Base-by-base conservation (phyloP, 2,888 invertebrate genomes). In the Eristalis tenax region DNA sequence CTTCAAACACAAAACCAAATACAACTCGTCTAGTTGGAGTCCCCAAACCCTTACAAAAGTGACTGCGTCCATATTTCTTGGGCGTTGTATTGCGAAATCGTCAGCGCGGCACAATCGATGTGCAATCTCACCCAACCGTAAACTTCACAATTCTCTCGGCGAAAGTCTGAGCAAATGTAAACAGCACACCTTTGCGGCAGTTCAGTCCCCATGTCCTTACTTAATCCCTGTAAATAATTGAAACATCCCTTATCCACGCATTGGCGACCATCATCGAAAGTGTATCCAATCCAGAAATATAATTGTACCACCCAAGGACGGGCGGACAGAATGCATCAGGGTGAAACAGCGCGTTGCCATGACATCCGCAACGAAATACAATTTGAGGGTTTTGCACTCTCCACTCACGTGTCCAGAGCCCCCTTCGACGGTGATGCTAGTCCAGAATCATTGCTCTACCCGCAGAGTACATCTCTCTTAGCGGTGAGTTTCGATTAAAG, bases 401-500 rank as follows among this genome's bases (percentile, higher is more conserved):
- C 18, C 50, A 50, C 5, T 18, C 64, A 50, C 74, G 74, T 75
- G 74, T 26, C 74, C 38, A 43, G 10, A 28, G 23, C 8, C 68
- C 50, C 15, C 23, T 28, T 22, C 22, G 57, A 22, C 59, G 4
- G 32, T 4, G 18, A 22, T 23, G 50, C 15, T 22, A 10, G 38
- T 35, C 57, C 3, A 59, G 59, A 40, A 38, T 40, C 57, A 75
- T 66, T 66, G 28, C 38, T 66, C 66, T 23, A 65, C 35, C 32
- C 26, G 26, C 59, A 38, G 35, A 22, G 22, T 38, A 38, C 32
- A 18, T 18, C 11, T 18, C 11, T 35, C 22, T 22, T 63, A 23
- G 18, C 38, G 56, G 22, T 65, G 74, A 56, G 26, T 32, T 64
- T 43, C 50, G 15, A 64, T 64, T 73, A 71, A 71, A 61, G 28